These are phyloP conservation scores for Egretta garzetta DNA, from an alignment of 2,113 vertebrate species.

Conservation along the genomic window DNA sequence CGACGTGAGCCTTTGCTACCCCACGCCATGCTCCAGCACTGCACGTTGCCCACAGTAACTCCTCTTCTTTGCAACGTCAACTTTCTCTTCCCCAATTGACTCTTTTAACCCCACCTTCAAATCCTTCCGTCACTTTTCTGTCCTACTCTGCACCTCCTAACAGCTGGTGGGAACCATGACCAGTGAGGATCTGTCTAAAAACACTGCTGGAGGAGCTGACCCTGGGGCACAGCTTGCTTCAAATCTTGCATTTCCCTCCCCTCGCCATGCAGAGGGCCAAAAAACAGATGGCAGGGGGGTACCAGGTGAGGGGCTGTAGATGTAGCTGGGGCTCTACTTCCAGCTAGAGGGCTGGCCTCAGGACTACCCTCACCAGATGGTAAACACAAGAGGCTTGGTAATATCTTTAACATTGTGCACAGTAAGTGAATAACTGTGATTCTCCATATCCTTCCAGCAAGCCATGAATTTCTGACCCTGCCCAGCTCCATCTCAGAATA, in stretches of 20 bases:
- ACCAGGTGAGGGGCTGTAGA: not conserved
- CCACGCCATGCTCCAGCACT: rapidly evolving
- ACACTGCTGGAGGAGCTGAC: not conserved
- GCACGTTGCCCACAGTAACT: not conserved
- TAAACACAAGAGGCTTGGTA: not conserved
- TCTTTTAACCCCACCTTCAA: not conserved
- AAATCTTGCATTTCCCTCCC: not conserved
- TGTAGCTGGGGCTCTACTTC: not conserved
- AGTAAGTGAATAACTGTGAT: not conserved
- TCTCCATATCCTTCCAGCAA: not conserved
- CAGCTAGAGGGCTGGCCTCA: not conserved
- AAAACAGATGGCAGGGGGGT: not conserved
- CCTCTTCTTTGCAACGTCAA: not conserved
- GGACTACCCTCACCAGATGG: not conserved
- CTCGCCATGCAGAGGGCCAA: not conserved
- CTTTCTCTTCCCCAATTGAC: not conserved
- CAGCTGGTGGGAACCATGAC: not conserved
- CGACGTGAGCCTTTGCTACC: not conserved
- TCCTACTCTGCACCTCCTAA: not conserved
- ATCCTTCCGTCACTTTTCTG: not conserved
- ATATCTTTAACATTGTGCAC: not conserved
- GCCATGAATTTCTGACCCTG: not conserved
- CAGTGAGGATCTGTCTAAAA: not conserved
- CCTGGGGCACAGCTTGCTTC: not conserved
- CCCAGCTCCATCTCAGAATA: not conserved